phyloP scores from a whole-genome alignment of 2,797 vertebrate genomes.

The Esox lucius region DNA sequence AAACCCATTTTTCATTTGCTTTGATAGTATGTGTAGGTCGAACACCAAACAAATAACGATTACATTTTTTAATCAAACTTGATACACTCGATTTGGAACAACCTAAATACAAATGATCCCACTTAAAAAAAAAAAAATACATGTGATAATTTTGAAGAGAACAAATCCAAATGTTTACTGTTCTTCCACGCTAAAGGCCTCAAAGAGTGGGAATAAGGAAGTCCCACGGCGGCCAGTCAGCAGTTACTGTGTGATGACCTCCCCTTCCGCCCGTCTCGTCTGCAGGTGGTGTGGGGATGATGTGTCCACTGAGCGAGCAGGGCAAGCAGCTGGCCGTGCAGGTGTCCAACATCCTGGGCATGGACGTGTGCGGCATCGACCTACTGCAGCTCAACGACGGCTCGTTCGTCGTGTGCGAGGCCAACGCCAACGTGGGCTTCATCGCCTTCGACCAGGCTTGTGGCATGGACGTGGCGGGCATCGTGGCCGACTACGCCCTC shows the following conservation, averaged over 20 bases:
- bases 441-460: constrained; percentile 91
- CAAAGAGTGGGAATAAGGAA: neutral
- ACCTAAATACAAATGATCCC: neutral
- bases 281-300: constrained; percentile 87
- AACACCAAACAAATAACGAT: neutral
- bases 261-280: neutral
- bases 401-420: constrained; percentile 89
- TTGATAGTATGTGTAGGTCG: no score
- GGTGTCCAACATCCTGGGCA: constrained; percentile 90
- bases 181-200: neutral
- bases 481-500: constrained; percentile 87
- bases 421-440: constrained; percentile 91
- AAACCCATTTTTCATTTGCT: neutral
- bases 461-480: constrained; percentile 86
- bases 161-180: neutral
- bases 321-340: constrained; percentile 89
- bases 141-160: neutral
- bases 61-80: neutral
- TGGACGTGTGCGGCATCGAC: constrained; percentile 92
- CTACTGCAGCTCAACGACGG: constrained; percentile 87
- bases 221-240: neutral
- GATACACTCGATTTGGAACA: no score
- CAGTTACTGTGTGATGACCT: neutral
- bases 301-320: constrained; percentile 87
- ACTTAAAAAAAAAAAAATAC: neutral